A percentile compares a stretch with the other conserved stretches of the same genome.
Conservation (phyloP, 2,888 invertebrate species). For the Brassicogethes aeneus region DNA sequence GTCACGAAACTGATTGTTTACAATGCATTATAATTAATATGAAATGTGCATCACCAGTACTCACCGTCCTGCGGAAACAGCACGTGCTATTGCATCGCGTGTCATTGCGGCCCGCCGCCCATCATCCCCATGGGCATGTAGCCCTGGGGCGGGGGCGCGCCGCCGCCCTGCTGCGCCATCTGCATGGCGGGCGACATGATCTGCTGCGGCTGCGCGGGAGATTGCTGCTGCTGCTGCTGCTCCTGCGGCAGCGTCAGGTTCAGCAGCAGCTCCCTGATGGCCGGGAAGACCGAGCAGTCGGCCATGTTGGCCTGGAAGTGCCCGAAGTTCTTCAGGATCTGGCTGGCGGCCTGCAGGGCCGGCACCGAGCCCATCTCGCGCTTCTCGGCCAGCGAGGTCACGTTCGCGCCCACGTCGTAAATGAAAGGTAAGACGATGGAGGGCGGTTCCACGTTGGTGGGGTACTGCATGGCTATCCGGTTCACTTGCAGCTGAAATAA, state of each 20-base stretch:
- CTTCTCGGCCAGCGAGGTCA: constrained; percentile 80
- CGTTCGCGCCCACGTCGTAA: constrained; percentile 79
- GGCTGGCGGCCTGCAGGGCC: constrained; percentile 53
- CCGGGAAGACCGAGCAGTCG: constrained; percentile 88
- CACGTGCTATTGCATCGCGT: too few species aligned
- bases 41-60: too few species aligned
- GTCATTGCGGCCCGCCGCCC: constrained; percentile 29
- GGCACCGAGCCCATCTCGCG: constrained; percentile 56
- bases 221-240: constrained; percentile 51
- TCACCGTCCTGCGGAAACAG: too few species aligned
- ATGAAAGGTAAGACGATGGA: constrained; percentile 80
- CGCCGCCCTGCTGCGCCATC: constrained; percentile 45
- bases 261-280: constrained; percentile 77
- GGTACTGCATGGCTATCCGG: constrained; percentile 52
- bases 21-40: too few species aligned
- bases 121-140: constrained; percentile 41
- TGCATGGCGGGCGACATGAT: constrained; percentile 50
- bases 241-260: constrained; percentile 78
- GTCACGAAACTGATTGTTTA: too few species aligned
- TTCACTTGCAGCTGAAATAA: constrained; percentile 62
- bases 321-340: constrained; percentile 60
- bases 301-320: constrained; percentile 59
- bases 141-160: constrained; percentile 37
- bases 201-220: constrained; percentile 32
- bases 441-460: constrained; percentile 54